Base-by-base conservation (phyloP, 2,888 invertebrate species). In the Meandrusa payeni region DNA sequence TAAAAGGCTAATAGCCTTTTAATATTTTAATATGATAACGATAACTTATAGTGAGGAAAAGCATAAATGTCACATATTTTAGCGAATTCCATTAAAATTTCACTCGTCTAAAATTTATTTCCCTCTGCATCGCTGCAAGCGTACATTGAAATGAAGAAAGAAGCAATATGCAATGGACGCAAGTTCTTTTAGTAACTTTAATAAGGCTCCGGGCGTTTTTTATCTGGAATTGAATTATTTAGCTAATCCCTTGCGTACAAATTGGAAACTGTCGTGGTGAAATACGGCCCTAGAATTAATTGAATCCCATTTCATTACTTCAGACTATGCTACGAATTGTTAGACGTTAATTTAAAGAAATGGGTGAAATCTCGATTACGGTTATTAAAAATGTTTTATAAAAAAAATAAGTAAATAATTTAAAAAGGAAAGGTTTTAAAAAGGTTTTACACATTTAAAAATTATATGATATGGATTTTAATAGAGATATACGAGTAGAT, bases 91-190 rank as follows among this genome's bases (percentile, higher is more conserved):
- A 43, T 49, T 49, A 43, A 43, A 43, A 46, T 37, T 41, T 28
- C 24, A 15, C 41, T 40, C 46, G 42, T 46, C 31, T 41, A 46
- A 43, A 49, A 46, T 46, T 43, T 46, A 40, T 36, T 42, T 20
- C 22, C 20, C 19, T 42, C 31, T 32, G 40, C 43, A 32, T 38
- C 23, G 28, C 32, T 10, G 28, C 39, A 12, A 23, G 34, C 22
- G 39, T 27, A 34, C 5, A 23, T 19, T 19, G 20, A 22, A n/a
- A 6, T 37, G 22, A 32, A 36, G 38, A 34, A 32, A 24, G 3
- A 31, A 11, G n/a, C n/a, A 32, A 5, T 3, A n/a, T 1, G 22
- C 27, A 10, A 10, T 19, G 26, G 15, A 11, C 5, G 20, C 27
- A 12, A 27, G 37, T 27, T n/a, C 20, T 13, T 22, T 32, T 7